phyloP scores from a whole-genome alignment of 2,888 invertebrate genomes.

The Zygaena filipendulae region DNA sequence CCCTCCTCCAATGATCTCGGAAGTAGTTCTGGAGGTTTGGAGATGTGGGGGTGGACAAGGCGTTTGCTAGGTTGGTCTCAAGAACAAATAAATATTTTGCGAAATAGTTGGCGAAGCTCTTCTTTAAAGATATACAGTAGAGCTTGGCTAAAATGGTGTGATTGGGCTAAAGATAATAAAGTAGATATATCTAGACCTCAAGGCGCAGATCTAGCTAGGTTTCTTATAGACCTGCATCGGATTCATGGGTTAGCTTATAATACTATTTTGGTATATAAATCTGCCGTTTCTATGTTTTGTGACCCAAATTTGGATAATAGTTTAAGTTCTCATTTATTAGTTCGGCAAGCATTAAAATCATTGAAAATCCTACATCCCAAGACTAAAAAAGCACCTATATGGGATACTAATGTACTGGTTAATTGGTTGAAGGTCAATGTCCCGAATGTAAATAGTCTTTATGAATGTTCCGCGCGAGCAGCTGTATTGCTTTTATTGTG shows the following conservation, averaged over 20 bases:
- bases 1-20: constrained; percentile 10
- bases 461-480: constrained; percentile 1
- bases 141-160: constrained; percentile 1
- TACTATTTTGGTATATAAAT: constrained; percentile 6
- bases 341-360: not conserved
- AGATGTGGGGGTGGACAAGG: constrained; percentile 14
- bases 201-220: constrained; percentile 1
- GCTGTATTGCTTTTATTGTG: constrained; percentile 7
- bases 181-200: not conserved
- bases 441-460: constrained; percentile 2
- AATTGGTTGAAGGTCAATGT: no score
- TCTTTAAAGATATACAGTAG: constrained; percentile 1
- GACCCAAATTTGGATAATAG: constrained; percentile 1
- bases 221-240: constrained; percentile 2
- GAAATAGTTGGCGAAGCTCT: constrained; percentile 10
- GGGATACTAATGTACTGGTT: not conserved
- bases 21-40: constrained; percentile 13
- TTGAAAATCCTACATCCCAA: not conserved
- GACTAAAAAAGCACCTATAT: not conserved
- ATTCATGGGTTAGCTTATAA: constrained; percentile 1
- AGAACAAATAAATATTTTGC: no score
- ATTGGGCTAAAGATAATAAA: constrained; percentile 2
- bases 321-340: constrained; percentile 1
- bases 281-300: constrained; percentile 3
- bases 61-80: no score